Evolutionary conservation across 2,797 vertebrate species (phyloP).

Genomic region (Carcharodon carcharias): DNA sequence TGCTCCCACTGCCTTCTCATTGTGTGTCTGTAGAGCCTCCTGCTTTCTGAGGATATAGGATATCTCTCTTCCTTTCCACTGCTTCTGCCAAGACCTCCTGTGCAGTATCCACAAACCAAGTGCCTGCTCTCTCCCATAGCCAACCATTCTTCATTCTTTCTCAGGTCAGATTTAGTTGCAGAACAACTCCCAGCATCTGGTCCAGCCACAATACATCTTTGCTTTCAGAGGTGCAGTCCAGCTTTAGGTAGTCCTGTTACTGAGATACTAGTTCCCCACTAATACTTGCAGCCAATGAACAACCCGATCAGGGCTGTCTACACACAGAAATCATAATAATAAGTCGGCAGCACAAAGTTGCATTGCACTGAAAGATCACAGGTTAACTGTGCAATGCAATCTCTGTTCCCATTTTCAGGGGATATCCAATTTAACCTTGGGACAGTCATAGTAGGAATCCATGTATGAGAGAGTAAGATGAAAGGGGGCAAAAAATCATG

Average conservation of each 20-base stretch:
- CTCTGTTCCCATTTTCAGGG: not conserved
- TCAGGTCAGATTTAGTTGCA: not conserved
- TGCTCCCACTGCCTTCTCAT: not conserved
- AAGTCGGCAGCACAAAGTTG: not conserved
- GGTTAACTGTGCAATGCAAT: not conserved
- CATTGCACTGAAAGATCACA: not conserved
- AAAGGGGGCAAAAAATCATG: not conserved
- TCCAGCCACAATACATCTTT: not conserved
- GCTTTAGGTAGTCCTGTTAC: not conserved
- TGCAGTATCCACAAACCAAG: not conserved
- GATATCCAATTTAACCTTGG: not conserved
- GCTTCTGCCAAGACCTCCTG: not conserved
- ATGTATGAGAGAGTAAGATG: not conserved
- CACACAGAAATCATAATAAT: not conserved
- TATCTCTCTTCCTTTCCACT: not conserved
- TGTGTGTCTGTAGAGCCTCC: not conserved
- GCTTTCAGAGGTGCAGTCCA: not conserved
- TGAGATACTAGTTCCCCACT: not conserved
- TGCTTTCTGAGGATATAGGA: not conserved
- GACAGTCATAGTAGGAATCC: not conserved
- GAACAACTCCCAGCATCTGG: not conserved
- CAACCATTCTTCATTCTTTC: not conserved
- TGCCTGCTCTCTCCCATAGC: not conserved
- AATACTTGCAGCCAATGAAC: not conserved
- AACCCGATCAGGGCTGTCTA: not conserved